Conservation (phyloP, 2,888 invertebrate species). For the Drosophila rellima region DNA sequence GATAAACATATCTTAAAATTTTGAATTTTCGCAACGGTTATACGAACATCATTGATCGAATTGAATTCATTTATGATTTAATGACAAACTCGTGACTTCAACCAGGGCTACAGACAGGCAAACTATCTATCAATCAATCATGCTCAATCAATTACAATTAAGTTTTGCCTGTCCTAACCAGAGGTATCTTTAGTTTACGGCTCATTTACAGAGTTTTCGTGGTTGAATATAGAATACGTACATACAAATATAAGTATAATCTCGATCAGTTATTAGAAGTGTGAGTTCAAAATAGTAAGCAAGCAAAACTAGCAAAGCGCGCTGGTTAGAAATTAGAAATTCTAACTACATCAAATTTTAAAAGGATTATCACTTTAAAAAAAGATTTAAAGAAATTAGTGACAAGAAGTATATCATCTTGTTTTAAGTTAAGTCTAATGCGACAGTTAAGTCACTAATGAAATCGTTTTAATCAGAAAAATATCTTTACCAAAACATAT, state of each 20-base stretch:
- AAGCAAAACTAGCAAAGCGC: conserved; percentile 41
- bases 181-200: conserved; percentile 1
- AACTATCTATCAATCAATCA: conserved; percentile 4
- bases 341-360: neutral
- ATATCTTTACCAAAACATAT: too few relatives aligned
- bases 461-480: too few relatives aligned
- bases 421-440: neutral
- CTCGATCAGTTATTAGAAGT: conserved; percentile 13
- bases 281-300: conserved; percentile 19
- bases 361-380: neutral
- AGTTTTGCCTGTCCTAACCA: conserved; percentile 10
- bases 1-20: conserved; percentile 16
- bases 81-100: conserved; percentile 15
- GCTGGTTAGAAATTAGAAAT: conserved; percentile 22
- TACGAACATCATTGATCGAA: conserved; percentile 40
- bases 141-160: conserved; percentile 6
- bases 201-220: conserved; percentile 66
- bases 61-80: conserved; percentile 6
- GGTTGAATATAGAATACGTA: neutral
- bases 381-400: conserved; percentile 4
- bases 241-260: conserved; percentile 1
- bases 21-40: conserved; percentile 40
- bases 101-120: conserved; percentile 24
- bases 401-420: neutral
- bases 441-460: too few relatives aligned